Percentiles rank a stretch among this genome's conserved stretches.
phyloP scores from a whole-genome alignment of 2,888 invertebrate genomes.

The Ormyrus rosae region DNA sequence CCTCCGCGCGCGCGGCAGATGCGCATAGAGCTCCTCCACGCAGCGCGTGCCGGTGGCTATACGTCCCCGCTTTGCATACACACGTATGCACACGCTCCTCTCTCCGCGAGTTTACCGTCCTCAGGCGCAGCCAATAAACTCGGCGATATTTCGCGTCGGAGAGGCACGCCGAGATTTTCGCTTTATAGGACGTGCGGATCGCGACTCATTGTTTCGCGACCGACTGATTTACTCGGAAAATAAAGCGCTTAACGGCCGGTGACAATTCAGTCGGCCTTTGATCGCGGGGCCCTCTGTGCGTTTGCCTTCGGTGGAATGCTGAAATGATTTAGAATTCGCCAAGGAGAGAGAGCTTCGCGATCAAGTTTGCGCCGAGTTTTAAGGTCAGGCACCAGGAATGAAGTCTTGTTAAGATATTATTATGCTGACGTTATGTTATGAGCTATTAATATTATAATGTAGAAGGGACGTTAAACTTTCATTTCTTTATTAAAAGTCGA shows the following conservation, averaged over 20 bases:
- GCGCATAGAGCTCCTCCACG: no score
- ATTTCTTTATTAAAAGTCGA: not conserved
- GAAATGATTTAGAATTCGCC: not conserved
- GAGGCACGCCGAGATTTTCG: not conserved
- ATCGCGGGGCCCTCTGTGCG: not conserved
- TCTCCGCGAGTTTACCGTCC: no score
- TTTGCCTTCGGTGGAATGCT: not conserved
- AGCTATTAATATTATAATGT: no score
- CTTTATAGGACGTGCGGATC: not conserved
- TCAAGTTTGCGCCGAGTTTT: not conserved
- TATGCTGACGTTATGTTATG: no score
- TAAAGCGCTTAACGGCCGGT: conserved; percentile 23
- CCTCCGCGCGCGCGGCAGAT: no score
- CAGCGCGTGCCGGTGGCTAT: no score
- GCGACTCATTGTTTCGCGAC: conserved; percentile 5
- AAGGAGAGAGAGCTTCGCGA: not conserved
- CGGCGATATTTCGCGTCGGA: conserved; percentile 43
- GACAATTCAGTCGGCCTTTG: not conserved
- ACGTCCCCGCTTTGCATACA: no score
- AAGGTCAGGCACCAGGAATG: not conserved
- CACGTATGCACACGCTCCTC: no score
- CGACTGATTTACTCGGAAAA: conserved; percentile 35
- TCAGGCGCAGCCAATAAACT: conserved; percentile 38
- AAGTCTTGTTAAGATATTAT: no score
- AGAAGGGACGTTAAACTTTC: no score